Conservation (phyloP, 2,113 vertebrate species). For the Gyps fulvus region DNA sequence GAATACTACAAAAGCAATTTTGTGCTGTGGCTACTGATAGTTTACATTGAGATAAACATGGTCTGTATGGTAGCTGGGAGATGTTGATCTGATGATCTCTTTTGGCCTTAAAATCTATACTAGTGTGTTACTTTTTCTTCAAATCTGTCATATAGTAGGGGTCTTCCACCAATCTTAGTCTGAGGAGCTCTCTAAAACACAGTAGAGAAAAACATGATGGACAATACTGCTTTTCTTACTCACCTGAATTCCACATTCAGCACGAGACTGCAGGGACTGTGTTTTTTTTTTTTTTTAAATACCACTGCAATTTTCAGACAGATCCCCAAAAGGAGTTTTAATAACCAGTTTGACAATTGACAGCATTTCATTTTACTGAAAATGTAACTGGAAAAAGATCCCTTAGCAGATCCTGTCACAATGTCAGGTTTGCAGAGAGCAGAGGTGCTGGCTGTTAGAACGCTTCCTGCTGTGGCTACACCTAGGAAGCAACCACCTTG, state of each 20-base stretch:
- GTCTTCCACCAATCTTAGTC: background rate
- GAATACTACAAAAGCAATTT: background rate
- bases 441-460: background rate
- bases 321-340: background rate
- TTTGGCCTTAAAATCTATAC: background rate
- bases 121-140: background rate
- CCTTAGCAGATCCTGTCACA: accelerated
- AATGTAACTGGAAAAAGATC: background rate
- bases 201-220: background rate
- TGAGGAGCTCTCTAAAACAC: background rate
- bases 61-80: background rate
- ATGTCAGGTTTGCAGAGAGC: background rate
- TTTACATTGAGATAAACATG: background rate
- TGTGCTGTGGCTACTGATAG: background rate
- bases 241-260: background rate
- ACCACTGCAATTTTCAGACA: background rate
- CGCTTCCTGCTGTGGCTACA: background rate
- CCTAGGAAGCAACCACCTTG: background rate
- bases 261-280: background rate
- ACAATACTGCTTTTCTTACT: background rate
- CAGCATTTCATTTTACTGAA: background rate
- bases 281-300: background rate
- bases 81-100: background rate
- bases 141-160: background rate
- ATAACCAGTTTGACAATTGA: background rate